These are phyloP conservation scores for Rhingia rostrata DNA, from an alignment of 2,888 invertebrate species.

Conservation along the genomic window DNA sequence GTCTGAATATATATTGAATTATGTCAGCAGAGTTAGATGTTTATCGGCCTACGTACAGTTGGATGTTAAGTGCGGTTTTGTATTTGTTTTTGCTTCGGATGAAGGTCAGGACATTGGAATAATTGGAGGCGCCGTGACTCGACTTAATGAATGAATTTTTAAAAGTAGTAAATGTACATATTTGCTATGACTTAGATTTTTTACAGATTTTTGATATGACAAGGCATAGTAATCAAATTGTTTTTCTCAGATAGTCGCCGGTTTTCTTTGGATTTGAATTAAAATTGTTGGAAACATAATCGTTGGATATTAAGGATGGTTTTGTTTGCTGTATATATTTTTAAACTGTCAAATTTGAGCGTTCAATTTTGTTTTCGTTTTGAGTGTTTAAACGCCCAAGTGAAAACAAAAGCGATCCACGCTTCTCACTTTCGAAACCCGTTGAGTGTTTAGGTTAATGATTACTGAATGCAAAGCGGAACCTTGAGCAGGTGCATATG, in stretches of 20 bases:
- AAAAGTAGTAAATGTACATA: background rate
- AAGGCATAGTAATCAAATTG: background rate
- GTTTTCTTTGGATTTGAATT: too few relatives aligned
- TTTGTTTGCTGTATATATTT: too few relatives aligned
- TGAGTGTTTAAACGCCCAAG: too few relatives aligned
- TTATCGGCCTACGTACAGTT: background rate
- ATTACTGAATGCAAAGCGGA: too few relatives aligned
- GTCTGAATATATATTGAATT: conserved; percentile 35
- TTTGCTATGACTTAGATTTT: background rate
- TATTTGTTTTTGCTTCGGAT: conserved; percentile 6
- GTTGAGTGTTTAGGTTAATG: too few relatives aligned
- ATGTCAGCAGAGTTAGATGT: conserved; percentile 41
- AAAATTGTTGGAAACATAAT: too few relatives aligned
- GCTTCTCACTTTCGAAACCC: too few relatives aligned
- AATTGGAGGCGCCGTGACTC: conserved; percentile 26
- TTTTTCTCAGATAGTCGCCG: background rate
- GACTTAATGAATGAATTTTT: conserved; percentile 11
- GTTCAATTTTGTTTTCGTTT: too few relatives aligned
- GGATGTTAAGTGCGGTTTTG: background rate
- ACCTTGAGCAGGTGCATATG: too few relatives aligned
- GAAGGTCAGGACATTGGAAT: conserved; percentile 43
- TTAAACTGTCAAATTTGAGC: too few relatives aligned
- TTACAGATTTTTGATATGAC: background rate
- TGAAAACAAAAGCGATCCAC: too few relatives aligned
- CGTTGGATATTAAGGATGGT: too few relatives aligned